phyloP scores from a whole-genome alignment of 2,113 vertebrate genomes.

The Promerops cafer region DNA sequence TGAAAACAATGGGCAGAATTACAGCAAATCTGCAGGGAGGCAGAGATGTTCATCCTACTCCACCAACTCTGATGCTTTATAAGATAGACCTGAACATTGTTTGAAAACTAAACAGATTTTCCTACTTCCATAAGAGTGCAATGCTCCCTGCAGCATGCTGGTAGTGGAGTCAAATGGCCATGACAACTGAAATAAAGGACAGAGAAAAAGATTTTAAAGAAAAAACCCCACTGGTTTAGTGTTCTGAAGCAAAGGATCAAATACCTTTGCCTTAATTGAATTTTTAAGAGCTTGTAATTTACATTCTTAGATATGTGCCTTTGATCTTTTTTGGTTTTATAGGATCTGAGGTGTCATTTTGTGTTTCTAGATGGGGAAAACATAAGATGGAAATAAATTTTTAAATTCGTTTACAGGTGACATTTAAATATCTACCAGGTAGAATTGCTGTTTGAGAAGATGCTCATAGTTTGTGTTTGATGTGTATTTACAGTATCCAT shows the following conservation, averaged over 20 bases:
- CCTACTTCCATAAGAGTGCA: accelerated
- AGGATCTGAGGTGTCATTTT: not conserved
- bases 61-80: not conserved
- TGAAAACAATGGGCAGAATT: not conserved
- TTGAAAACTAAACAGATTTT: not conserved
- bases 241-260: not conserved
- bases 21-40: not conserved
- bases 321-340: not conserved
- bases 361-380: not conserved
- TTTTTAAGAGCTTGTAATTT: not conserved
- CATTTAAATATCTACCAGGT: not conserved
- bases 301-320: not conserved
- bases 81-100: not conserved
- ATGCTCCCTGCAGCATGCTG: not conserved
- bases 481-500: slow-evolving; percentile 86
- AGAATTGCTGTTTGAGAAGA: slow-evolving; percentile 16
- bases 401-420: not conserved
- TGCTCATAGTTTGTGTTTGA: slow-evolving; percentile 59
- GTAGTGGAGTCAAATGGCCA: not conserved
- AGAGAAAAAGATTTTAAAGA: not conserved
- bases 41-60: not conserved
- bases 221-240: not conserved
- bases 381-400: not conserved
- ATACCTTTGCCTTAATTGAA: not conserved
- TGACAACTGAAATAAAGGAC: not conserved